A percentile compares a stretch with the other conserved stretches of the same genome.
Conservation (phyloP, 2,888 invertebrate species). For the Pilophorus perplexus region DNA sequence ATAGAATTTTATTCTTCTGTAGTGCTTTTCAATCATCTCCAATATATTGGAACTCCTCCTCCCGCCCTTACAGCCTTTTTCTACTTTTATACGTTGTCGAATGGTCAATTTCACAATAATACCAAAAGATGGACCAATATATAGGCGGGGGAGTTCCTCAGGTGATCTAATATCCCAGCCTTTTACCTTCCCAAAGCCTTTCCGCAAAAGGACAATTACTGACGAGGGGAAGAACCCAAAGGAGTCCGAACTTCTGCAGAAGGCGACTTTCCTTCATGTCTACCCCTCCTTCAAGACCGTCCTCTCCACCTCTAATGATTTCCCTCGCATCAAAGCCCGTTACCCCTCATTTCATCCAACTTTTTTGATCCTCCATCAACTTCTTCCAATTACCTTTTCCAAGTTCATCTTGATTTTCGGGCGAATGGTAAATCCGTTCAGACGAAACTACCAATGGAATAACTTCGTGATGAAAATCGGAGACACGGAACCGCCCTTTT, state of each 20-base stretch:
- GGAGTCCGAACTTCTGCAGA: too few species aligned
- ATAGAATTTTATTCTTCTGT: too few species aligned
- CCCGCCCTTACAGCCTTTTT: too few species aligned
- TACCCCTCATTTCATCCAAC: conserved; percentile 27
- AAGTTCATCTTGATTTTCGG: conserved; percentile 5
- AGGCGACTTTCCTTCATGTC: background rate
- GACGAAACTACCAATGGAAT: background rate
- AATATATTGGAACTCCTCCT: too few species aligned
- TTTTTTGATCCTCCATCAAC: conserved; percentile 19
- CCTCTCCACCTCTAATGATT: too few species aligned
- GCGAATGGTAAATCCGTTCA: conserved; percentile 11
- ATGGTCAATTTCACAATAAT: conserved; percentile 32
- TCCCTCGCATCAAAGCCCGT: conserved; percentile 34
- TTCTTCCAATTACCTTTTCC: conserved; percentile 10
- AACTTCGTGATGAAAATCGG: conserved; percentile 25
- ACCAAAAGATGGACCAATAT: background rate
- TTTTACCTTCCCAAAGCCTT: conserved; percentile 12
- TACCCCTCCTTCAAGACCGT: too few species aligned
- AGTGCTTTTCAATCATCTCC: too few species aligned
- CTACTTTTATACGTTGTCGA: conserved; percentile 9
- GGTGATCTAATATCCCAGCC: conserved; percentile 22
- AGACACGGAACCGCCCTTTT: background rate
- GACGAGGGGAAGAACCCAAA: background rate
- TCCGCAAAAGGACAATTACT: conserved; percentile 38
- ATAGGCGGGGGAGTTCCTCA: background rate